Conservation (phyloP, 2,888 invertebrate genomes). For the Teinopalpus imperialis region DNA sequence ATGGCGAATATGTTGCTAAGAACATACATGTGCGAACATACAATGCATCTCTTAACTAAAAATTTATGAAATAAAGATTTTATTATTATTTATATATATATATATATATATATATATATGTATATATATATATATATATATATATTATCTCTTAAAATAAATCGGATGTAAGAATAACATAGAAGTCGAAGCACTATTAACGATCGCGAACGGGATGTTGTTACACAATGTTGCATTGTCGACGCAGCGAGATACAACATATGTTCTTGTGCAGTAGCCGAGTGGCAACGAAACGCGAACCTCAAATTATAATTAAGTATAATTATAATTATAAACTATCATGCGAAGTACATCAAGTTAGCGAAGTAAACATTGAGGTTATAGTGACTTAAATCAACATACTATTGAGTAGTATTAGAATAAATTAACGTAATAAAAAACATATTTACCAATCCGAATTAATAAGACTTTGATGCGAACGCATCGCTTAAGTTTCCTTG, state of each 20-base stretch:
- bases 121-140: no score
- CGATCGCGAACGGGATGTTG: constrained; percentile 38
- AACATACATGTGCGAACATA: no score
- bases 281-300: constrained; percentile 12
- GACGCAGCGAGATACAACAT: constrained; percentile 16
- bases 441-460: background rate
- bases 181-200: constrained; percentile 48
- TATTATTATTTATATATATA: no score
- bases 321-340: constrained; percentile 25
- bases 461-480: no score
- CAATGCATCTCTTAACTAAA: no score
- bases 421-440: constrained; percentile 26
- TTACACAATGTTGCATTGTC: constrained; percentile 26
- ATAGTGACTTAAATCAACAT: constrained; percentile 18
- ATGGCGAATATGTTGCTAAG: no score
- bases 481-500: no score
- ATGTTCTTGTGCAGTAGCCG: constrained; percentile 8
- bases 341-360: background rate
- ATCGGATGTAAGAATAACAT: constrained; percentile 27
- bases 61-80: no score
- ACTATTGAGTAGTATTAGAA: background rate
- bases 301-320: no score
- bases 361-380: constrained; percentile 25
- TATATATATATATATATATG: no score
- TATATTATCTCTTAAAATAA: no score